Base-by-base conservation (phyloP, 2,113 vertebrate genomes). In the Hemiscyllium ocellatum region DNA sequence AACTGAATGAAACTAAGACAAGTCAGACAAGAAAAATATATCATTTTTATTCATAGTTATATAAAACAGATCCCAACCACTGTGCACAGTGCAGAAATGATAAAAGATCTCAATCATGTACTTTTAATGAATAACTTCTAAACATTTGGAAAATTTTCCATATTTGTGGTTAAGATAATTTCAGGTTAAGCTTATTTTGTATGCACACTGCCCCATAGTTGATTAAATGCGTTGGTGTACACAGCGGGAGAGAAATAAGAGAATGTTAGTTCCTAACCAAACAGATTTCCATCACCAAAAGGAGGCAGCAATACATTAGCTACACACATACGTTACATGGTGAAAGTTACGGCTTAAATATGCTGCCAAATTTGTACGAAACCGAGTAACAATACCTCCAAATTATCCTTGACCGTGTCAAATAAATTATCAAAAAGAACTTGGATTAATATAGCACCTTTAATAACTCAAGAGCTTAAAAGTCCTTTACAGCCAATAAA, bases 101-200 rank as follows among this genome's bases (percentile, higher is more conserved):
- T 90, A 33, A 68, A 93, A 66, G 6, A 93, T 66, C 61, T 93
- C 0, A 66, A 66, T 91, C n/a, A 66, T 93, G n/a, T 83, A 65
- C 65, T 91, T 65, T 91, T 91, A 93, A 66, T 42, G 17, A 24
- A 0, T 93, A 37, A 66, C 17, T 42, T 66, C 61, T 22, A 93
- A 93, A 93, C 61, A 47, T 93, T 65, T 37, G n/a, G 17, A 93
- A 68, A 37, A 66, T 93, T 19, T 37, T 37, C 8, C 56, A 65
- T 17, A 37, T 93, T 65, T n/a, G 89, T n/a, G n/a, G 15, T 33
- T 52, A 52, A 70, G 15, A 70, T 72, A 42, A 95, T 69, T 95
- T 95, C 68, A 47, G 20, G 29, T 72, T 69, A 70, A 50, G 66
- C 37, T 95, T 72, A 95, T 47, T 26, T 95, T 95, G 65, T 95